Evolutionary conservation across 2,113 vertebrate genomes (phyloP).

Genomic region (Anarhynchus alexandrinus): DNA sequence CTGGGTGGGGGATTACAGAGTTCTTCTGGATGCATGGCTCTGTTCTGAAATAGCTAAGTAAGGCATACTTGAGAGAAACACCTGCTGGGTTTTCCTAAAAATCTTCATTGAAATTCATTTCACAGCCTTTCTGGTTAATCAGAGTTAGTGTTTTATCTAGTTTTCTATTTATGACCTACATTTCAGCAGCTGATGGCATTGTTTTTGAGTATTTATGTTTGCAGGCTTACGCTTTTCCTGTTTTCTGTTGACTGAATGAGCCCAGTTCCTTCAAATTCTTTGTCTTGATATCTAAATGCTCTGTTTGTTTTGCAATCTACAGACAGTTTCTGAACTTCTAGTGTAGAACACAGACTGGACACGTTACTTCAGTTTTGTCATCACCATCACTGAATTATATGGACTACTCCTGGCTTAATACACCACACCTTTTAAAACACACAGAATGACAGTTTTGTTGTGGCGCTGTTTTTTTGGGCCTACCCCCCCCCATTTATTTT

Average conservation of each 20-base stretch:
- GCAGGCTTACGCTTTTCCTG: neutral
- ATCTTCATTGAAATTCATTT: neutral
- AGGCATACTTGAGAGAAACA: neutral
- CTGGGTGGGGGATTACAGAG: accelerated
- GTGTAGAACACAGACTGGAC: neutral
- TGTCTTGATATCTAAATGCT: neutral
- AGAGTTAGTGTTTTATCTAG: neutral
- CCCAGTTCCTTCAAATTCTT: neutral
- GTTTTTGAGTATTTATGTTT: neutral
- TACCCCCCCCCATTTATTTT: too few relatives aligned
- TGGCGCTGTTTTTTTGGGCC: neutral
- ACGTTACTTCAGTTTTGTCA: neutral
- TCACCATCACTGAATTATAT: neutral
- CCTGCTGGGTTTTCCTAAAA: neutral
- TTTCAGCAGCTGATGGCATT: neutral
- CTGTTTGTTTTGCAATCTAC: neutral
- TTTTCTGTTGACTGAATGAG: neutral
- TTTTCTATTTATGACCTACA: neutral
- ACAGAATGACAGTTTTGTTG: neutral
- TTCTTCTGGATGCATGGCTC: neutral
- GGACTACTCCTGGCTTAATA: neutral
- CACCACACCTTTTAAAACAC: neutral
- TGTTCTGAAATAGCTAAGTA: neutral
- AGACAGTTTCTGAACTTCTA: neutral
- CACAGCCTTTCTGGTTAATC: neutral